Conservation (phyloP, 2,888 invertebrate genomes). For the Chloromyia formosa region DNA sequence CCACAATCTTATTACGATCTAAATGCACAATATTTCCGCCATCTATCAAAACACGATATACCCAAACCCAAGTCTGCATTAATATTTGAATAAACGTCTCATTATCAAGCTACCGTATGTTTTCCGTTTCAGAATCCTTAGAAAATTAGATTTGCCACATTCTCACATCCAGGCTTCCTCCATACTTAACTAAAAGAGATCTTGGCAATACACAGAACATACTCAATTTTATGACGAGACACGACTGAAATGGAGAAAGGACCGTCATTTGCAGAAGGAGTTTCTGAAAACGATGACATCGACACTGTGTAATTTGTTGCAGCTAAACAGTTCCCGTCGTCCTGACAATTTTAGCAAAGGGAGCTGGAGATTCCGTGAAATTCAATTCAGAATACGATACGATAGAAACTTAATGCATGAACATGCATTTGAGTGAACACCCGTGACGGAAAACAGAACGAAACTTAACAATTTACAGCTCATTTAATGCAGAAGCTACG, state of each 20-base stretch:
- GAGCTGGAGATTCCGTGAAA: neutral
- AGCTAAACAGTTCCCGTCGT: neutral
- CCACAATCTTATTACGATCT: constrained; percentile 5
- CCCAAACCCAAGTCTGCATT: neutral
- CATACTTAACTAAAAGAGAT: neutral
- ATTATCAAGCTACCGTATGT: constrained; percentile 3
- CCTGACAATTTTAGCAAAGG: too few relatives aligned
- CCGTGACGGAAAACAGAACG: constrained; percentile 1
- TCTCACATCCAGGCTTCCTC: neutral
- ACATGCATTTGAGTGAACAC: neutral
- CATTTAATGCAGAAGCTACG: constrained; percentile 13
- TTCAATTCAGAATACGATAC: neutral
- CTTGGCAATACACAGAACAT: constrained; percentile 10
- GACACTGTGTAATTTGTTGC: neutral
- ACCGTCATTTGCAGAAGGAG: neutral
- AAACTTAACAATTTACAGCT: constrained; percentile 13
- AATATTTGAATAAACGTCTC: neutral
- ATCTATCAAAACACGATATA: neutral
- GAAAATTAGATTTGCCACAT: neutral
- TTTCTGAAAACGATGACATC: neutral
- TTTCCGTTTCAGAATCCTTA: neutral
- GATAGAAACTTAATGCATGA: neutral
- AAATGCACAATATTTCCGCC: constrained; percentile 1
- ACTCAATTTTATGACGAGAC: neutral
- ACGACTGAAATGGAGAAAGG: neutral